Base-by-base conservation (phyloP, 2,888 invertebrate species). In the Drosophila kokeensis region DNA sequence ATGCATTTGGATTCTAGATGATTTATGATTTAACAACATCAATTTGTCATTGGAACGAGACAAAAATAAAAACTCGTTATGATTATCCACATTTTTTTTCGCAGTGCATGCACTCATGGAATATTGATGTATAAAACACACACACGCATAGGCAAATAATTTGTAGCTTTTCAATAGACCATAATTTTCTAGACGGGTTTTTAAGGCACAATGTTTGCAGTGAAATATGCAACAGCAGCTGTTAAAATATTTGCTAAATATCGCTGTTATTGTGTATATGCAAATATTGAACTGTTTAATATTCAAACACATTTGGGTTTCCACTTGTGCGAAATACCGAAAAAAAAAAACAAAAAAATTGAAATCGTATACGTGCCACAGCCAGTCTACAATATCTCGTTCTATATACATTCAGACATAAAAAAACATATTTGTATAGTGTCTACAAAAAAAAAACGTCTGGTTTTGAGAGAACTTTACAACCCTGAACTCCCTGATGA, bases 161-260 rank as follows among this genome's bases (percentile, higher is more conserved):
- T 24, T 45, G 24, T 42, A 29, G 36, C 21, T 21, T 27, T 29
- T 59, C n/a, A 59, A 65, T 54, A 58, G n/a, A 30, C 30, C 30
- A 62, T 36, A 32, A 40, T 55, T 59, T 40, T 11, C 36, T 32
- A 15, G 40, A 67, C 53, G 30, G 11, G 42, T 58, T 50, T 71
- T 62, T 50, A 13, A 34, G 48, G n/a, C 48, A 32, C 24, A 36
- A 52, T 69, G 60, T 24, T 45, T 58, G 66, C 66, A 69, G 36
- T 77, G 52, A 64, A 64, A 70, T 62, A 62, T 73, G 40, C 64
- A 69, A 38, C 36, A 61, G 27, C 79, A 79, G 68, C 65, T 79
- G 79, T 72, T 67, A 36, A 27, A 79, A 75, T 61, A 75, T 64
- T 79, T 61, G 50, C 42, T 53, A 36, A 66, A 66, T 64, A 58